Conservation (phyloP, 2,797 vertebrate species). For the Hozukius guyotensis region DNA sequence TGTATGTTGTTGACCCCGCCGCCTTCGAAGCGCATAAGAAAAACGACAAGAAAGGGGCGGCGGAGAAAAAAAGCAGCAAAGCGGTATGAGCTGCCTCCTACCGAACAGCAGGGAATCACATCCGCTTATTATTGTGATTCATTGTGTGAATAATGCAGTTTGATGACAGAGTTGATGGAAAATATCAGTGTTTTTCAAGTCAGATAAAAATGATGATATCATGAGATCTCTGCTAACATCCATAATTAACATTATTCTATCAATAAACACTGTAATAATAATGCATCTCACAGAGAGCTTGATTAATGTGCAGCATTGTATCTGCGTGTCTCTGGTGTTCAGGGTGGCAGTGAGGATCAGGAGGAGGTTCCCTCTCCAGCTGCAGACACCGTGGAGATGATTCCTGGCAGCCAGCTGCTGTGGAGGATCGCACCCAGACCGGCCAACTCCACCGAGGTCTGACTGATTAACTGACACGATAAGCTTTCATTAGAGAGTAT, state of each 20-base stretch:
- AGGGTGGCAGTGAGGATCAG: conserved; percentile 83
- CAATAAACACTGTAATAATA: background rate
- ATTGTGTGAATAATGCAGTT: background rate
- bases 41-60: conserved; percentile 88
- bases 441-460: conserved; percentile 91
- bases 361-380: conserved; percentile 90
- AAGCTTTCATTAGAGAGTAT: background rate
- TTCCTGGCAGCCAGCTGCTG: conserved; percentile 92
- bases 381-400: conserved; percentile 89
- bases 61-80: conserved; percentile 90
- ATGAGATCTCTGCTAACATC: background rate
- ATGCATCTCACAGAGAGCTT: background rate
- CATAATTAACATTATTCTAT: background rate
- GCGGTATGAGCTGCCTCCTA: conserved; percentile 79
- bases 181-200: background rate
- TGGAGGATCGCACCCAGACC: conserved; percentile 95
- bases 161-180: background rate
- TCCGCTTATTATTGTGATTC: background rate
- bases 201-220: background rate
- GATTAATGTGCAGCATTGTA: background rate
- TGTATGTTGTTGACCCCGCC: conserved; percentile 89
- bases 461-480: background rate
- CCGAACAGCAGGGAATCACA: background rate
- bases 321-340: background rate
- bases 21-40: conserved; percentile 93